Base-by-base conservation (phyloP, 2,888 invertebrate species). In the Halictus quadricinctus region DNA sequence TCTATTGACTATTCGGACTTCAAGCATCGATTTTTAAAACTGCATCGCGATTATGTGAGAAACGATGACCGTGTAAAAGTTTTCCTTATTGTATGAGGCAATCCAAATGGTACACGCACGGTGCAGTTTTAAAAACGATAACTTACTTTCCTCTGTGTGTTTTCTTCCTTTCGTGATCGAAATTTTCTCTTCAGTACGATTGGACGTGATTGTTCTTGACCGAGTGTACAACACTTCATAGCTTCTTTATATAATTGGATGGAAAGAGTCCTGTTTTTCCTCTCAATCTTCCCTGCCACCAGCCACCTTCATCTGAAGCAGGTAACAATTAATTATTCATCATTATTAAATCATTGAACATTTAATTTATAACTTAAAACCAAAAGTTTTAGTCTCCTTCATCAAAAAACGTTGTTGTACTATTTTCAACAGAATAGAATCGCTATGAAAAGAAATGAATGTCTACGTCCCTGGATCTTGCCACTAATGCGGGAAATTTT, bases 211-310 rank as follows among this genome's bases (percentile, higher is more conserved):
- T 7, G 36, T 21, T 54, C 6, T 73, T 54, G 1, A 72, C 0
- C 41, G 18, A 15, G 13, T 50, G n/a, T 25, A n/a, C 15, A 10
- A 25, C 15, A 66, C 3, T 80, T 91, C 89, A 94, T 54, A 95
- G 83, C 90, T 94, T 95, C 82, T 95, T 94, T n/a, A 96, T 96
- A 91, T 97, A 97, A 93, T 97, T 97, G 54, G 96, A 95, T 2
- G 97, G 97, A 88, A 97, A 96, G 8, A 97, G 95, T 12, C 97
- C 97, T 83, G 95, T 95, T 88, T 95, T 95, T 7, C 95, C 96
- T 79, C 95, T 94, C 36, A 96, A 90, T 89, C 95, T 95, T 66
- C 97, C 96, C 69, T 95, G 95, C 97, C 97, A 97, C 97, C 97
- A 97, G n/a, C 97, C 97, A 29, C 96, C 95, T 50, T 95, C 95